These are phyloP conservation scores for Pachypanchax playfairii DNA, from an alignment of 2,113 vertebrate species.

Conservation along the genomic window DNA sequence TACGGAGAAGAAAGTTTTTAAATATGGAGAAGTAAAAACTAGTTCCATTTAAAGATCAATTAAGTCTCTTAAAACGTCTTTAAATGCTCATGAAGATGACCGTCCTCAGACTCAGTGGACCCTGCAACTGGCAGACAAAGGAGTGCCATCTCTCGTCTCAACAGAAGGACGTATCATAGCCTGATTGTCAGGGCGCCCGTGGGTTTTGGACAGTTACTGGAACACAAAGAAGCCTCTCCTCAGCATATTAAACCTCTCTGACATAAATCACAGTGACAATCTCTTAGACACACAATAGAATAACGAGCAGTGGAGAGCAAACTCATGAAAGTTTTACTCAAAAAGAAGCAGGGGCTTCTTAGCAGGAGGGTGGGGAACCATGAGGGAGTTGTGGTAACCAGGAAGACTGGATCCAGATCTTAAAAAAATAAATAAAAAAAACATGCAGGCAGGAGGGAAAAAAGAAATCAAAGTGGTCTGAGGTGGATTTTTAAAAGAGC, in stretches of 20 bases:
- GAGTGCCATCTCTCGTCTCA: conserved; percentile 39
- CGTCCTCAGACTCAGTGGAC: conserved; percentile 34
- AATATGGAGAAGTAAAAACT: conserved; percentile 1
- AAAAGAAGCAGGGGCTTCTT: conserved; percentile 42
- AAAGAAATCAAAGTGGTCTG: conserved; percentile 18
- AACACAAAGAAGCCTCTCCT: conserved; percentile 49
- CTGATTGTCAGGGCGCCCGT: conserved; percentile 52
- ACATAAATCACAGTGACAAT: conserved; percentile 72
- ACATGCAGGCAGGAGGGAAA: conserved; percentile 13
- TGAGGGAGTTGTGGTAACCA: conserved; percentile 50
- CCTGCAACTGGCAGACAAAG: conserved; percentile 56
- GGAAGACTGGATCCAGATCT: conserved; percentile 49
- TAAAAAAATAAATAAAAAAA: conserved; percentile 54
- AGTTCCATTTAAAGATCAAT: conserved; percentile 42
- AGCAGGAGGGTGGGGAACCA: background rate
- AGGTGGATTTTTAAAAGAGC: conserved; percentile 36
- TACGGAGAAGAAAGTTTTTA: conserved; percentile 5
- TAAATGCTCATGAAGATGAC: conserved; percentile 54
- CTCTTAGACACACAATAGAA: conserved; percentile 60
- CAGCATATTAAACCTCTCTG: conserved; percentile 66
- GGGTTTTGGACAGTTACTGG: conserved; percentile 52
- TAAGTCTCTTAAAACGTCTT: conserved; percentile 33
- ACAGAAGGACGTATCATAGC: conserved; percentile 49
- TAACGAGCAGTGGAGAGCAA: conserved; percentile 56
- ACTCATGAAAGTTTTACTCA: conserved; percentile 55